A percentile compares a stretch with the other conserved stretches of the same genome.
phyloP scores from a whole-genome alignment of 2,888 invertebrate genomes.

The Harmothoe impar region DNA sequence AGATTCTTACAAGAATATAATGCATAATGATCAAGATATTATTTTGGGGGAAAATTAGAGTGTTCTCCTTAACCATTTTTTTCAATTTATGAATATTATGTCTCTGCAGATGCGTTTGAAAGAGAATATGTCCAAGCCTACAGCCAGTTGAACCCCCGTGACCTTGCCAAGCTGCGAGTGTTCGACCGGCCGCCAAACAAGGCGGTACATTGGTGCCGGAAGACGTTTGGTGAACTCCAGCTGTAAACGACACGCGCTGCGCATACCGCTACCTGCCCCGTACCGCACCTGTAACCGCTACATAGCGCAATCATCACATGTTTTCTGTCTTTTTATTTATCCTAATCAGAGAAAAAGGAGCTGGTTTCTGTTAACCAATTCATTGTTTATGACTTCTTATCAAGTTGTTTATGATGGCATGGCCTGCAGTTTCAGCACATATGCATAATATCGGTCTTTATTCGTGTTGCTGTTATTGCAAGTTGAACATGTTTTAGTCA shows the following conservation, averaged over 20 bases:
- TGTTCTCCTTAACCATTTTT: too few relatives aligned
- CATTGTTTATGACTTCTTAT: slow-evolving; percentile 12
- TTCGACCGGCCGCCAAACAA: slow-evolving; percentile 79
- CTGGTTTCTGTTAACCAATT: background rate
- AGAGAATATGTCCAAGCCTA: slow-evolving; percentile 93
- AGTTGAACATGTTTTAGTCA: slow-evolving; percentile 15
- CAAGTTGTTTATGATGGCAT: background rate
- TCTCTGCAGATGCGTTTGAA: slow-evolving; percentile 90
- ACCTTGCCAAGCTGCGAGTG: slow-evolving; percentile 80
- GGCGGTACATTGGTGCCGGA: slow-evolving; percentile 67
- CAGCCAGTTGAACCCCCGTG: slow-evolving; percentile 89
- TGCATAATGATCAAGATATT: too few relatives aligned
- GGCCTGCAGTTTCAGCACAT: background rate
- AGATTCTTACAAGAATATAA: too few relatives aligned
- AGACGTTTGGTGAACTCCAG: slow-evolving; percentile 69
- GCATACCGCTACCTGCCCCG: background rate
- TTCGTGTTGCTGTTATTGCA: background rate
- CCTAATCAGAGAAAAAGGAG: background rate
- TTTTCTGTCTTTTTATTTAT: background rate
- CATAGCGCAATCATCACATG: background rate
- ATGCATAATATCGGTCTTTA: background rate
- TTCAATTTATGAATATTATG: background rate
- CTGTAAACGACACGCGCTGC: slow-evolving; percentile 26
- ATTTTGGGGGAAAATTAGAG: too few relatives aligned
- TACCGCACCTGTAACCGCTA: background rate